phyloP scores from a whole-genome alignment of 1,140 invertebrate genomes.

The Lasioglossum baleicum region DNA sequence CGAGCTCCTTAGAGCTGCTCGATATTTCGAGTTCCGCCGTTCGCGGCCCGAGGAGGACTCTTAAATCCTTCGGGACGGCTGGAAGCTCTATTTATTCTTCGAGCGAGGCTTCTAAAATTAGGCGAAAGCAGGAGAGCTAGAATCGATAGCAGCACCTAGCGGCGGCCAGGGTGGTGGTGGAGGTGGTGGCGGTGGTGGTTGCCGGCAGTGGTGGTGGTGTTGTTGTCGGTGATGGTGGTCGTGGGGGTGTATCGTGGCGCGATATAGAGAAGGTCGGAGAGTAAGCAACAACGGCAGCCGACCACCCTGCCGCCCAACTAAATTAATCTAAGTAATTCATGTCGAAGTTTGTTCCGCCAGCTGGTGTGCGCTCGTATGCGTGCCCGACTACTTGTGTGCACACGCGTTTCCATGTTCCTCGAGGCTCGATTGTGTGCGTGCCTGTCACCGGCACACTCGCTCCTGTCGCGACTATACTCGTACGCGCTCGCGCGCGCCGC shows the following conservation, averaged over 20 bases:
- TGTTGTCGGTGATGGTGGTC: slow-evolving; percentile 30
- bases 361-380: slow-evolving; percentile 44
- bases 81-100: slow-evolving; percentile 58
- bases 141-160: slow-evolving; percentile 71
- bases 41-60: background rate
- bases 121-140: slow-evolving; percentile 72
- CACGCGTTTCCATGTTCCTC: slow-evolving; percentile 1
- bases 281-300: slow-evolving; percentile 66
- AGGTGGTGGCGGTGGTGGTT: slow-evolving; percentile 20
- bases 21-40: no score
- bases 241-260: slow-evolving; percentile 54
- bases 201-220: slow-evolving; percentile 57
- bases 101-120: slow-evolving; percentile 69
- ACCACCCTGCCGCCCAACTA: slow-evolving; percentile 72
- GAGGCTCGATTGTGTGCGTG: background rate
- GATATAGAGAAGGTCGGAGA: slow-evolving; percentile 64
- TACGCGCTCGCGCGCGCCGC: background rate
- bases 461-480: slow-evolving; percentile 4
- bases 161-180: slow-evolving; percentile 12
- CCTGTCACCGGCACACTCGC: slow-evolving; percentile 3
- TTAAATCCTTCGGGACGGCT: slow-evolving; percentile 14
- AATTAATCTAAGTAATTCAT: slow-evolving; percentile 79
- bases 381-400: slow-evolving; percentile 9
- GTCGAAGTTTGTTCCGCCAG: slow-evolving; percentile 72
- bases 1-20: no score